A percentile compares a stretch with the other conserved stretches of the same genome.
Evolutionary conservation across 2,888 invertebrate species (phyloP).

Genomic region (Balanococcus diminutus): DNA sequence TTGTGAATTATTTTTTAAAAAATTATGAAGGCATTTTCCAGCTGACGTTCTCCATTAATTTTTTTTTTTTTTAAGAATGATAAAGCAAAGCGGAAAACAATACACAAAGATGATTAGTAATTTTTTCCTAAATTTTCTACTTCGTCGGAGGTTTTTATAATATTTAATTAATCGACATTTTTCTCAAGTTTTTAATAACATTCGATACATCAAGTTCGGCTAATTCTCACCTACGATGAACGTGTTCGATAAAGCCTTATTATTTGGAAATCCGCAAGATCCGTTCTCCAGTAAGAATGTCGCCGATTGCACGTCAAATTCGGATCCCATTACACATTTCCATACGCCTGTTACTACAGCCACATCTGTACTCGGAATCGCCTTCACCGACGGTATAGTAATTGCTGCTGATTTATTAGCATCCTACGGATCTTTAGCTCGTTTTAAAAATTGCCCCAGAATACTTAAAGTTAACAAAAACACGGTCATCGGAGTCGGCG

Average conservation of each 20-base stretch:
- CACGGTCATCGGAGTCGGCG: slow-evolving; percentile 87
- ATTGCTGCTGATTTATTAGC: slow-evolving; percentile 92
- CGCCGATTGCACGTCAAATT: neutral
- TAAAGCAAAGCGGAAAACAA: neutral
- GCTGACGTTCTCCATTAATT: neutral
- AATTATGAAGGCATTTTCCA: neutral
- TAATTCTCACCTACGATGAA: neutral
- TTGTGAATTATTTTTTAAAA: neutral
- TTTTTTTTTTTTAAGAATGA: neutral
- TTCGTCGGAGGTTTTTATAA: neutral
- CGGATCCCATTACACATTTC: slow-evolving; percentile 54
- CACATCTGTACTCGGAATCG: slow-evolving; percentile 86
- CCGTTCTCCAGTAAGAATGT: neutral
- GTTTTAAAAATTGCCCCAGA: slow-evolving; percentile 83
- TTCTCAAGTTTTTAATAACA: neutral
- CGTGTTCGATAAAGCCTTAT: neutral
- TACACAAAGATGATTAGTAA: neutral
- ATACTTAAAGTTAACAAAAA: slow-evolving; percentile 87
- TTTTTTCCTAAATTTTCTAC: neutral
- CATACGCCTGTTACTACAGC: slow-evolving; percentile 81
- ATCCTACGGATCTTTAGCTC: slow-evolving; percentile 91
- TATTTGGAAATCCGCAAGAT: neutral
- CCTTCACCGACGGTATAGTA: slow-evolving; percentile 85
- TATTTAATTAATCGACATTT: neutral
- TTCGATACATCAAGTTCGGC: neutral